Base-by-base conservation (phyloP, 2,113 vertebrate genomes). In the Empidonax alnorum region DNA sequence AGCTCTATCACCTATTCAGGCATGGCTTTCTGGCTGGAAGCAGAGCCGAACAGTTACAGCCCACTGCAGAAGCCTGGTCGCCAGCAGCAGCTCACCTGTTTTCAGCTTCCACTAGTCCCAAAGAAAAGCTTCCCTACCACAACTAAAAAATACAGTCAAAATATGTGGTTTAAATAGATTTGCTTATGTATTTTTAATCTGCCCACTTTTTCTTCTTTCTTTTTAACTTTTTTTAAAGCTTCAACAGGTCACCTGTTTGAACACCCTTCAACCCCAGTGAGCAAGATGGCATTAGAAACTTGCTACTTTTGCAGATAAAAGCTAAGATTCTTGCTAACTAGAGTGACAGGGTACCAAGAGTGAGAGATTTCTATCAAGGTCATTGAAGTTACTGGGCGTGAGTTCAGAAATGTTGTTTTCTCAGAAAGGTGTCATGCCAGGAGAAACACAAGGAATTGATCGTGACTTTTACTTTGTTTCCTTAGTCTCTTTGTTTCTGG, bases 351-450 rank as follows among this genome's bases (percentile, higher is more conserved):
- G 52, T 91, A 89, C 77, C 19, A 21, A 87, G 86, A 84, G 41
- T 65, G 65, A 81, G 83, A 71, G 56, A 67, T 94, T 71, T 89
- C 31, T 91, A 71, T 89, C 53, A 95, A 91, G 93, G 80, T 95
- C 81, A 62, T 82, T 73, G 79, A 95, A 89, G 89, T 65, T 62
- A 25, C 31, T 93, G 69, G 66, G 84, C 1, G 3, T 89, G 68
- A 81, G n/a, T 85, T 94, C 53, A 92, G 61, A 77, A 46, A 86
- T 80, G 30, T 59, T 67, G 55, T 90, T 94, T 95, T 89, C 80
- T 71, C 78, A 74, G 83, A 55, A 75, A 90, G 72, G 44, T 96
- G 73, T 89, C 46, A 46, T 84, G 77, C 89, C 89, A 80, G 93
- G 68, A 91, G 89, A 89, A 95, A 78, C 80, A 68, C 23, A 61